Base-by-base conservation (phyloP, 2,113 vertebrate species). In the Saiga tatarica region DNA sequence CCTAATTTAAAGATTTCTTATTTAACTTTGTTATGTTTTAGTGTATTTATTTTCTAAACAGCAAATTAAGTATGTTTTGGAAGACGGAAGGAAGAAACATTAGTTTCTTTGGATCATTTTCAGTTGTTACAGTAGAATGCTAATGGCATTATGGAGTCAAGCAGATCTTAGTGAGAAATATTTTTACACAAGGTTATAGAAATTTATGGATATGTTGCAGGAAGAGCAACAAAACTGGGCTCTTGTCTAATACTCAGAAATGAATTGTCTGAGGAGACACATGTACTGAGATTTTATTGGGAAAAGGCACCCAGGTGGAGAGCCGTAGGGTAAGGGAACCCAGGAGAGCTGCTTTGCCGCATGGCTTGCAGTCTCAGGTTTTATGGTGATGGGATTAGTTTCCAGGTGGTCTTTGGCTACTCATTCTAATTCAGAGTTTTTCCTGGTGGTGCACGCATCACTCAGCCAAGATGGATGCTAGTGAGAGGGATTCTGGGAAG, bases 361-460 rank as follows among this genome's bases (percentile, higher is more conserved):
- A 2, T 30, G 28, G 5, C 28, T 62, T 62, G 28, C 28, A 7
- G 59, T 62, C 6, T 62, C 0, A 1, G 28, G 28, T 62, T 30
- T 30, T 62, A 62, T 15, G 60, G 60, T 62, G 28, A 62, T 30
- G 13, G 28, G 28, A 30, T 62, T 15, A 30, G 60, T 62, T 62
- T 30, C 28, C 6, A 28, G 59, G 59, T 62, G 6, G 59, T 62
- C 59, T 62, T 62, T 30, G 60, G 60, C 13, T 28, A 62, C 30
- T 30, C 60, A 62, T 30, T 62, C 60, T 62, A 62, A 62, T 62
- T 62, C 60, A 62, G 28, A 62, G 60, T 62, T 13, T 62, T 62
- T 62, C 13, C 60, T 30, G 28, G 28, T 62, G 60, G 60, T 0
- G 1, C 60, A 62, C 1, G 0, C 60, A 62, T 62, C 0, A 3